Conservation (phyloP, 1,140 invertebrate genomes). For the Coenobita brevimanus region DNA sequence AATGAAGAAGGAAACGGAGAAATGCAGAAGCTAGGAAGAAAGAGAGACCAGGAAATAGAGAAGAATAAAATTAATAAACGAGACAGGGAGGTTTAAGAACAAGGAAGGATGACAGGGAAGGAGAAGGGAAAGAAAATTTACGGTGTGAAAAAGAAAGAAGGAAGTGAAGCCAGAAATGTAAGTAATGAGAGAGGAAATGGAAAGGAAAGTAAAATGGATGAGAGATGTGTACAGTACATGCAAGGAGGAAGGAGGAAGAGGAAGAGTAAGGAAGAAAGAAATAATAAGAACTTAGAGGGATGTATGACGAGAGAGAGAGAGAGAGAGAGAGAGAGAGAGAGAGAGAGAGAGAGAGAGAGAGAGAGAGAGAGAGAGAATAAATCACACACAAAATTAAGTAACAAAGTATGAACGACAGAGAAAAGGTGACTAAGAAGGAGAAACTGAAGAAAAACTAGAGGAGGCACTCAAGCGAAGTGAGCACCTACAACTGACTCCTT, state of each 20-base stretch:
- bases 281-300: background rate
- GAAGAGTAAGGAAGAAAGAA: background rate
- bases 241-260: background rate
- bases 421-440: too few species aligned
- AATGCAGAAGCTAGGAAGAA: background rate
- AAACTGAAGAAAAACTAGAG: background rate
- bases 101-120: background rate
- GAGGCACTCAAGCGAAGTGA: background rate
- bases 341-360: background rate
- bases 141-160: slow-evolving; percentile 5
- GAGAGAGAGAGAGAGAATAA: background rate
- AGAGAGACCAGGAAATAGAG: background rate
- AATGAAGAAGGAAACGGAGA: background rate
- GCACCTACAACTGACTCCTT: too few species aligned
- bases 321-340: slow-evolving; percentile 2
- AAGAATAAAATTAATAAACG: background rate
- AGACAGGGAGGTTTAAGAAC: background rate
- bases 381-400: background rate
- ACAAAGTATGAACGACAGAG: too few species aligned
- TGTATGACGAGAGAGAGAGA: background rate
- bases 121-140: background rate
- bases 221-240: background rate
- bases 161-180: background rate
- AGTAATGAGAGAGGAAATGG: background rate
- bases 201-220: background rate